Conservation (phyloP, 2,113 vertebrate genomes). For the Caretta caretta region DNA sequence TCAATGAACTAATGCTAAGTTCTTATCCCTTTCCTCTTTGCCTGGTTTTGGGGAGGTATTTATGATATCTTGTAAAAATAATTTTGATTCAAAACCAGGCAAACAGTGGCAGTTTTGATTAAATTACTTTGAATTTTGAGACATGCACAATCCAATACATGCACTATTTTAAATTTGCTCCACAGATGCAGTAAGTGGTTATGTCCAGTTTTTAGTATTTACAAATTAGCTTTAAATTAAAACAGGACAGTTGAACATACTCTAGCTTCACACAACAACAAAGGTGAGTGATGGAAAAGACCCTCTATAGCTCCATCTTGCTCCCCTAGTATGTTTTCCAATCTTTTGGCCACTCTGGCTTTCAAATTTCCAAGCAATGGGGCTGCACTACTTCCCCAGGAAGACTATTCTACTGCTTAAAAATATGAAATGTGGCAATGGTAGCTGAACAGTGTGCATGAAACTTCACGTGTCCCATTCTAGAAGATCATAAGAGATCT, state of each 20-base stretch:
- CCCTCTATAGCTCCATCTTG: neutral
- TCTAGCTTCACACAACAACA: neutral
- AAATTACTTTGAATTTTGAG: neutral
- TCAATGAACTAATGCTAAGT: neutral
- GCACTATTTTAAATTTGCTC: neutral
- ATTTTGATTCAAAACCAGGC: neutral
- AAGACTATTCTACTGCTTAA: neutral
- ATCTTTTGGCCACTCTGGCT: neutral
- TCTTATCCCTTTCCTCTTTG: neutral
- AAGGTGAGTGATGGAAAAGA: neutral
- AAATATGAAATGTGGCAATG: accelerated
- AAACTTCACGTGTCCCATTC: neutral
- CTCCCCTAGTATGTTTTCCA: neutral
- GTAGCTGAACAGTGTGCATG: neutral
- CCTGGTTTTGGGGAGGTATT: neutral
- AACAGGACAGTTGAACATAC: neutral
- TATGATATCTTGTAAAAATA: neutral
- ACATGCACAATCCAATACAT: neutral
- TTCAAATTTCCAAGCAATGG: neutral
- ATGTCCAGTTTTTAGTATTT: neutral
- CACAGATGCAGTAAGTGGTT: neutral
- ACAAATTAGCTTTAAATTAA: neutral
- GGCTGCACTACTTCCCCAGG: neutral
- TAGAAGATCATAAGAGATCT: neutral
- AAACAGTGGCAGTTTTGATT: neutral